A percentile compares a stretch with the other conserved stretches of the same genome.
phyloP scores from a whole-genome alignment of 2,888 invertebrate genomes.

The Zonitis immaculata region DNA sequence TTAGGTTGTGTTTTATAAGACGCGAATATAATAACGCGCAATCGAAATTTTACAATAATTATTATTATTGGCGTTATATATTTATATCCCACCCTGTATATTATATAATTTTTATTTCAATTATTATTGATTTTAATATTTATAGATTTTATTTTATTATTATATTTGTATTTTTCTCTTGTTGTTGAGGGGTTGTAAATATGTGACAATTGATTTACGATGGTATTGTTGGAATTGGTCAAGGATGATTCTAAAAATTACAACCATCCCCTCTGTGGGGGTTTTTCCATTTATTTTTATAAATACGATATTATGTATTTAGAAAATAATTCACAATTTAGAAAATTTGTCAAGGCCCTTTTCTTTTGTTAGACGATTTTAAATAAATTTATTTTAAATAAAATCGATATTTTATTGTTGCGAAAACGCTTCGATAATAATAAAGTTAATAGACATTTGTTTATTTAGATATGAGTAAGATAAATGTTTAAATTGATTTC shows the following conservation, averaged over 20 bases:
- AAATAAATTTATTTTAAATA: too few species aligned
- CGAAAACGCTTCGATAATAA: not conserved
- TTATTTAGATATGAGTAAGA: not conserved
- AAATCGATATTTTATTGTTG: not conserved
- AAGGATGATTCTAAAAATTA: not conserved
- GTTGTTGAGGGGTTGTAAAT: not conserved
- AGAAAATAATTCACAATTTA: not conserved
- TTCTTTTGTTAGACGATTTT: too few species aligned
- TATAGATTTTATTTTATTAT: not conserved
- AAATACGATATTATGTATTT: too few species aligned
- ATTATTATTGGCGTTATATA: not conserved
- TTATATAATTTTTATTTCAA: not conserved
- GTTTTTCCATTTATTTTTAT: not conserved
- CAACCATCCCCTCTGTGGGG: not conserved
- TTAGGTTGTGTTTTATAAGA: not conserved
- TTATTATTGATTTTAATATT: not conserved
- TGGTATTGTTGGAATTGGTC: not conserved
- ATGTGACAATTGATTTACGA: not conserved
- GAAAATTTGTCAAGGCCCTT: too few species aligned
- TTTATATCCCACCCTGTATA: not conserved
- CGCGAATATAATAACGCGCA: not conserved
- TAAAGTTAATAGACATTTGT: not conserved
- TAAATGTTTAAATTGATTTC: conserved; percentile 1
- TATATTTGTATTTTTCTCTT: not conserved
- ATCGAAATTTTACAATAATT: not conserved